phyloP scores from a whole-genome alignment of 2,888 invertebrate genomes.

The Drosophila anceps region DNA sequence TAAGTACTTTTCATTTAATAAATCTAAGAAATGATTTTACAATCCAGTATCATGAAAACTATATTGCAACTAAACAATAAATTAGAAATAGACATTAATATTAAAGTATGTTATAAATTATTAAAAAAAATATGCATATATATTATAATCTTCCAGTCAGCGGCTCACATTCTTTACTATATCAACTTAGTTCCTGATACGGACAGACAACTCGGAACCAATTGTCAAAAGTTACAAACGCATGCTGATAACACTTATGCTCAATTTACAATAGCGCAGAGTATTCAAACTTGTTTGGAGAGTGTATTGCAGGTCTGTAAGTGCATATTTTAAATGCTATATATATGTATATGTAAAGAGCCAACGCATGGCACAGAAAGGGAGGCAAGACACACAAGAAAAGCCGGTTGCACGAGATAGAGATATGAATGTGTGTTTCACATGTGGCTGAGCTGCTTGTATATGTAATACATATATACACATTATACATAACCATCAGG shows the following conservation, averaged over 20 bases:
- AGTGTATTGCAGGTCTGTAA: neutral
- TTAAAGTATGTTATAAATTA: too few species aligned
- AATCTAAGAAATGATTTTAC: neutral
- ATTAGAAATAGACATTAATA: too few species aligned
- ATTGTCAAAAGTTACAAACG: neutral
- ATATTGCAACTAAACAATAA: neutral
- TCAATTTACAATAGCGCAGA: neutral
- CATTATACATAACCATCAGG: neutral
- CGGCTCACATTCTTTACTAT: too few species aligned
- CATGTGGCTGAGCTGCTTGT: neutral
- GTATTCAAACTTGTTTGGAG: conserved; percentile 6
- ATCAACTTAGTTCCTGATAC: neutral
- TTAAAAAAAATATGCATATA: too few species aligned
- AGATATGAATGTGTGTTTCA: conserved; percentile 13
- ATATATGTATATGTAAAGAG: neutral
- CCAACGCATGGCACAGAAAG: conserved; percentile 3
- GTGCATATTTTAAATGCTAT: neutral
- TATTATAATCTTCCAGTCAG: too few species aligned
- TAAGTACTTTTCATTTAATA: too few species aligned
- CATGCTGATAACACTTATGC: too few species aligned
- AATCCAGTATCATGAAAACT: neutral
- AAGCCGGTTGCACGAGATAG: conserved; percentile 12
- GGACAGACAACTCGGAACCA: neutral
- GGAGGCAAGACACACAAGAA: neutral
- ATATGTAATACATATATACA: neutral